Base-by-base conservation (phyloP, 2,113 vertebrate genomes). In the Caretta caretta region DNA sequence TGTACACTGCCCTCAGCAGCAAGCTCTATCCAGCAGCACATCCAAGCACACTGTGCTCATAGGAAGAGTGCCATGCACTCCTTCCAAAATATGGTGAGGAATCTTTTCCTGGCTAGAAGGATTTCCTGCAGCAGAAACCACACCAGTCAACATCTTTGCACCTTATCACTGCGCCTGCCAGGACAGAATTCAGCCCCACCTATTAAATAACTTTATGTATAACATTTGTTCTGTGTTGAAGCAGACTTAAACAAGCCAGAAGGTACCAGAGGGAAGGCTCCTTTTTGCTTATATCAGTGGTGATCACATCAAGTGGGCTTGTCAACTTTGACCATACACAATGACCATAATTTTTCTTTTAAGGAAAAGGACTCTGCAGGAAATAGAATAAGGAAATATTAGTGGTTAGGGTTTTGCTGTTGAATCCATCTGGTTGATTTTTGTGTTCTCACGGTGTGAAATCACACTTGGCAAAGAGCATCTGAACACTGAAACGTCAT, bases 381-480 rank as follows among this genome's bases (percentile, higher is more conserved):
- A 88, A 92, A n/a, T 24, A 10, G 42, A 83, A 42, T 25, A 86
- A 78, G 87, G 29, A 65, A 86, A 48, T 49, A 9, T 24, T 75
- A 17, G 50, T 31, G 1, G 76, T 92, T 84, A 35, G 42, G 51
- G 12, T 2, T 72, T 35, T 86, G 92, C 42, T 86, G 83, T 80
- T 75, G 65, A 84, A 46, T 38, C 87, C 87, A 25, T 82, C 31
- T 62, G 29, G 49, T 24, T 90, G 85, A 14, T 83, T 54, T 27
- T 76, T 90, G 62, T 92, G 76, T 48, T 92, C 35, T 27, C 78
- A 84, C 84, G 88, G 57, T 93, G 87, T 94, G 94, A 97, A 96
- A 90, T 96, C 83, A 83, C 72, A 78, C 54, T 91, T 97, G 92
- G 93, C 86, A 90, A 88, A 93, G 79, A 81, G 31, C 57, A n/a